Base-by-base conservation (phyloP, 2,113 vertebrate species). In the Amazona guildingii region DNA sequence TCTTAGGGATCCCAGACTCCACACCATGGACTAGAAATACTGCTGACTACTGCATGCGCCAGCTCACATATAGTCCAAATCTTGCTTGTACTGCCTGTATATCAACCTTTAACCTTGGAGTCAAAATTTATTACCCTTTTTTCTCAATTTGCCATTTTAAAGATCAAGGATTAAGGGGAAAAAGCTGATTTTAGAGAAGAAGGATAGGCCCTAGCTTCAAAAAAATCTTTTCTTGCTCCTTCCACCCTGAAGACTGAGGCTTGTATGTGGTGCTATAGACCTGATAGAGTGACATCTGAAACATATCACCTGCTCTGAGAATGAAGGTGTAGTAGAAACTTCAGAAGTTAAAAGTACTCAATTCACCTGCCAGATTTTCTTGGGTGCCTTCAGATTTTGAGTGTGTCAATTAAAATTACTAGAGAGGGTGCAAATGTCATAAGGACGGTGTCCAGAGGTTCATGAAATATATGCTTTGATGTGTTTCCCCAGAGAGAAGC, bases 141-240 rank as follows among this genome's bases (percentile, higher is more conserved):
- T 93, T 43, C 64, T 79, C 64, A 81, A 5, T 88, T 90, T 90
- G 86, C 13, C 48, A 52, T 88, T 92, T 72, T 43, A 74, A 90
- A 93, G 52, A 66, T 90, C 76, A 93, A 92, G 86, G 21, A 83
- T 92, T 52, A 77, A 51, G 23, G 14, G 31, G 90, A 91, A 83
- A 70, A 70, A 85, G 13, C 11, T 90, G 23, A 52, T 89, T 91
- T 94, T 69, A 80, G 52, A 33, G 64, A 70, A 52, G 13, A 74
- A 64, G 77, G 11, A 62, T 29, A 77, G 29, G 4, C 7, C 90
- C 1, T 88, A 85, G 11, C 28, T 95, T 83, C 33, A 52, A 17
- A 92, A 52, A 51, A 73, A 25, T 92, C 7, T 16, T 70, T 77
- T 81, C 25, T 9, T 63, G 11, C 33, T 67, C 70, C 59, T 72